These are phyloP conservation scores for Cyphomyrmex costatus DNA, from an alignment of 1,140 invertebrate genomes.

Conservation along the genomic window DNA sequence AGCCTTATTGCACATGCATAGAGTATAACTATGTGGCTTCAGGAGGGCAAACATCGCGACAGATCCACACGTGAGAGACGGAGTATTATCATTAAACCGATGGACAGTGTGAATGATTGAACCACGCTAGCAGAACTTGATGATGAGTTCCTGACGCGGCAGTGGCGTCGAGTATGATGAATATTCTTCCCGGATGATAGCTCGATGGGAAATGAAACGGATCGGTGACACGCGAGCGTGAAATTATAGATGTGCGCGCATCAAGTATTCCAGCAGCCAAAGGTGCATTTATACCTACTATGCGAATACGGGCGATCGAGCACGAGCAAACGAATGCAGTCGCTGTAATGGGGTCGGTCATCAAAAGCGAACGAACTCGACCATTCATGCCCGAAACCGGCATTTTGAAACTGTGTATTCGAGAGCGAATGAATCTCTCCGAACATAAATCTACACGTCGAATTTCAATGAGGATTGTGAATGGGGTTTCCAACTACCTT, in stretches of 20 bases:
- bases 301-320: conserved; percentile 39
- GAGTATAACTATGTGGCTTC: conserved; percentile 10
- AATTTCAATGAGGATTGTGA: conserved; percentile 35
- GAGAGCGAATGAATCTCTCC: conserved; percentile 32
- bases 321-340: conserved; percentile 50
- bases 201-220: conserved; percentile 62
- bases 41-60: conserved; percentile 38
- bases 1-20: conserved; percentile 34
- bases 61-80: conserved; percentile 34
- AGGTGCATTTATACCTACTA: conserved; percentile 51
- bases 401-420: conserved; percentile 58
- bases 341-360: conserved; percentile 56
- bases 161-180: conserved; percentile 61
- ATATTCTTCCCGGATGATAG: conserved; percentile 60
- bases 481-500: conserved; percentile 9
- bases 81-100: conserved; percentile 59
- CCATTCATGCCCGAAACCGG: conserved; percentile 60
- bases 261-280: conserved; percentile 51
- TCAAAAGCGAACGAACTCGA: conserved; percentile 57
- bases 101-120: conserved; percentile 62
- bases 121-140: conserved; percentile 22
- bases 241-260: conserved; percentile 62
- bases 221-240: conserved; percentile 59
- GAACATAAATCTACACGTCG: conserved; percentile 41
- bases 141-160: conserved; percentile 57